Conservation (phyloP, 2,888 invertebrate species). For the Blomia tropicalis region DNA sequence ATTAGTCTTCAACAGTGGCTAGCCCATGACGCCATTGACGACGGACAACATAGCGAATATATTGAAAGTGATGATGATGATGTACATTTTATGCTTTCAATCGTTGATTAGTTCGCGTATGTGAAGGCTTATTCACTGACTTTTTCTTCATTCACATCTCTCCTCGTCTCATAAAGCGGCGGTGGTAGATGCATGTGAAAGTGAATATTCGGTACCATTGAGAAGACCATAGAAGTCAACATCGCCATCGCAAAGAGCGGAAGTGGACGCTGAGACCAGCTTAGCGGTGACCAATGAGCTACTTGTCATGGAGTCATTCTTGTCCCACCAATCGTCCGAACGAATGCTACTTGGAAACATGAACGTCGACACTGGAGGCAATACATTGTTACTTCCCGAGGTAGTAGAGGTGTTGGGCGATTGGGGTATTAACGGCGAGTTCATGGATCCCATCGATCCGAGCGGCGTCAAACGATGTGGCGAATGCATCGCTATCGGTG, state of each 20-base stretch:
- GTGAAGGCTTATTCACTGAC: too few species aligned
- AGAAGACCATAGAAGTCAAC: not conserved
- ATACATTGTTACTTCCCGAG: constrained; percentile 1
- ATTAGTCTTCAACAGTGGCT: not conserved
- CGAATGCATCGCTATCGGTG: constrained; percentile 6
- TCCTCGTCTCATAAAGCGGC: not conserved
- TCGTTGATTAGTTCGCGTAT: too few species aligned
- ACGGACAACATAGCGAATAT: too few species aligned
- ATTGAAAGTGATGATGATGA: too few species aligned
- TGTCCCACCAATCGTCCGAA: constrained; percentile 23
- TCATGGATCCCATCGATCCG: not conserved
- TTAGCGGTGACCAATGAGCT: constrained; percentile 2
- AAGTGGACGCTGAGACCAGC: constrained; percentile 4
- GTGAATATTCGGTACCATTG: constrained; percentile 9
- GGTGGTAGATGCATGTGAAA: constrained; percentile 4
- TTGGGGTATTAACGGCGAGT: constrained; percentile 2
- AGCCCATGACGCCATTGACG: not conserved
- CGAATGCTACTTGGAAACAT: constrained; percentile 22
- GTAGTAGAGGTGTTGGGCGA: constrained; percentile 5
- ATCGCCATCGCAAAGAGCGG: constrained; percentile 6
- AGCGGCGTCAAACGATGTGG: constrained; percentile 12
- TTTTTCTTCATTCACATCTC: too few species aligned
- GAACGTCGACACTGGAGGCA: constrained; percentile 26
- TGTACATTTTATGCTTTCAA: too few species aligned
- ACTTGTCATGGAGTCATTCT: not conserved